Percentiles rank a stretch among this genome's conserved stretches.
phyloP scores from a whole-genome alignment of 1,140 invertebrate genomes.

The Brachionus manjavacas region DNA sequence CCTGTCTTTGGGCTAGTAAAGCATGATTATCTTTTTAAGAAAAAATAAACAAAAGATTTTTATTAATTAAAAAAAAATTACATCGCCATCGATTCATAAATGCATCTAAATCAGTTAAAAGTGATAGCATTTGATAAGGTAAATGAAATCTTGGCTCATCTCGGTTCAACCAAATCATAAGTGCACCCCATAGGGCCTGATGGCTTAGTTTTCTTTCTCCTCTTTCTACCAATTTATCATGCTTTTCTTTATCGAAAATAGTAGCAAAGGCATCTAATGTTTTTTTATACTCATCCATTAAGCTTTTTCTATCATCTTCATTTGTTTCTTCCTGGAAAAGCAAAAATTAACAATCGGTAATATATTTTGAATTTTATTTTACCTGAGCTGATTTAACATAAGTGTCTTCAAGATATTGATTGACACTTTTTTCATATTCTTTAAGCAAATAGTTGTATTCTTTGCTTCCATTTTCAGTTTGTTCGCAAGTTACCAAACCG shows the following conservation, averaged over 20 bases:
- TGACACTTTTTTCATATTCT: slow-evolving; percentile 75
- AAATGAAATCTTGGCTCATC: slow-evolving; percentile 90
- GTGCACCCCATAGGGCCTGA: slow-evolving; percentile 83
- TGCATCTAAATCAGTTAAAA: slow-evolving; percentile 95
- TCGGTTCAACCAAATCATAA: slow-evolving; percentile 93
- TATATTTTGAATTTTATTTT: not conserved
- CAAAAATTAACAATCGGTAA: not conserved
- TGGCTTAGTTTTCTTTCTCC: slow-evolving; percentile 83
- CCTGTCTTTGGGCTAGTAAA: slow-evolving; percentile 97
- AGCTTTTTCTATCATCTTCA: slow-evolving; percentile 61
- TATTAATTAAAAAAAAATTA: slow-evolving; percentile 58
- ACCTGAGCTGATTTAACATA: slow-evolving; percentile 35
- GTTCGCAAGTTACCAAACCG: slow-evolving; percentile 73
- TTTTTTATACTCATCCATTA: slow-evolving; percentile 70
- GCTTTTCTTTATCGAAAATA: slow-evolving; percentile 75
- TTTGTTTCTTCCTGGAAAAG: slow-evolving; percentile 62
- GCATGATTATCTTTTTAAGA: slow-evolving; percentile 84
- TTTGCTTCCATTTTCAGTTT: slow-evolving; percentile 60
- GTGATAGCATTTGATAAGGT: slow-evolving; percentile 84
- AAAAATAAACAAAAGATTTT: not conserved
- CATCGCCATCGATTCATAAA: slow-evolving; percentile 98
- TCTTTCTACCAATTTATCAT: slow-evolving; percentile 63
- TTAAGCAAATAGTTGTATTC: slow-evolving; percentile 69
- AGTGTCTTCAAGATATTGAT: slow-evolving; percentile 63
- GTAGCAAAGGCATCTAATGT: slow-evolving; percentile 76